A percentile compares a stretch with the other conserved stretches of the same genome.
phyloP scores from a whole-genome alignment of 1,140 invertebrate genomes.

The Hycleus cichorii region DNA sequence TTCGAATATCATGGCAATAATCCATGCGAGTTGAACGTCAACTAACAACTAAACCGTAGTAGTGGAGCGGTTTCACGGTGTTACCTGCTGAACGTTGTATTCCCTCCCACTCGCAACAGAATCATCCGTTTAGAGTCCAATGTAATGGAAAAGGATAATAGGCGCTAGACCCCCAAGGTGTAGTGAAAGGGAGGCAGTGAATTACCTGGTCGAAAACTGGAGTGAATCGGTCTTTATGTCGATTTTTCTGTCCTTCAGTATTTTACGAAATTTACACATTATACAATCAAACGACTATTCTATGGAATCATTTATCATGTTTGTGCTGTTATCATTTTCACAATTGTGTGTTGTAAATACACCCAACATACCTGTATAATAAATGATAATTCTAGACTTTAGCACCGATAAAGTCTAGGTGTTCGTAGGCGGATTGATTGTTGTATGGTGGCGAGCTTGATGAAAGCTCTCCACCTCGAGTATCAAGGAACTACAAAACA shows the following conservation, averaged over 20 bases:
- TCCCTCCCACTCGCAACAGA: slow-evolving; percentile 21
- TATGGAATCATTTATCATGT: no score
- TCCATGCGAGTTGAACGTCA: slow-evolving; percentile 15
- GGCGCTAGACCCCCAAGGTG: slow-evolving; percentile 18
- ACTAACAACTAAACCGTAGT: slow-evolving; percentile 22
- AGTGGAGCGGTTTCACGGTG: slow-evolving; percentile 1
- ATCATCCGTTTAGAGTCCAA: not conserved
- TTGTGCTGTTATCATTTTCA: no score
- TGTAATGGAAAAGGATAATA: slow-evolving; percentile 3
- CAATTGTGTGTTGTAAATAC: no score
- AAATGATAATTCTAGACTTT: no score
- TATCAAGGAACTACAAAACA: no score
- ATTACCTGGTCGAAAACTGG: slow-evolving; percentile 23
- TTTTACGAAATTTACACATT: not conserved
- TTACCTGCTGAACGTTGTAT: slow-evolving; percentile 18
- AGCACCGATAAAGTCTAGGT: no score
- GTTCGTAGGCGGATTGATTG: no score
- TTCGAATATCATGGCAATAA: not conserved
- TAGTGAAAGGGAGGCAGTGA: slow-evolving; percentile 28
- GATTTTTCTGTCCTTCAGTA: not conserved
- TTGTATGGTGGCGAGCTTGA: no score
- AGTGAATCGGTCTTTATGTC: slow-evolving; percentile 5
- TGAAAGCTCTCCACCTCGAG: no score
- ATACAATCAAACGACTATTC: no score
- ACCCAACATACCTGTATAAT: no score